These are phyloP conservation scores for Myathropa florea DNA, from an alignment of 2,888 invertebrate genomes.

Conservation along the genomic window DNA sequence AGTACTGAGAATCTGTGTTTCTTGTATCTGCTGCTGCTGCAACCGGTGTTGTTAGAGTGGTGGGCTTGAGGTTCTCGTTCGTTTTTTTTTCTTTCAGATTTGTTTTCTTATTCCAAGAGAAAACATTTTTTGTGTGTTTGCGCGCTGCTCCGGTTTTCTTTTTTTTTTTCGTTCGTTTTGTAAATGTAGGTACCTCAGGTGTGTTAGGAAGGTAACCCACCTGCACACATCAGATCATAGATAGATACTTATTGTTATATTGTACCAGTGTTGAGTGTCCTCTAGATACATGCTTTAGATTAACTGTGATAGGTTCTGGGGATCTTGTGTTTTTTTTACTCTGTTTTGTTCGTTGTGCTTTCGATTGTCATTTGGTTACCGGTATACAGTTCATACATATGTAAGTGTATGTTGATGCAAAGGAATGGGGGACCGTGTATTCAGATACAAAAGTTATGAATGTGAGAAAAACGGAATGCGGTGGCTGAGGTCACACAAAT, in stretches of 20 bases:
- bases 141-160: conserved; percentile 63
- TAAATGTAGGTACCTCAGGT: conserved; percentile 66
- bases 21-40: conserved; percentile 50
- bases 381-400: conserved; percentile 24
- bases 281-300: conserved; percentile 79
- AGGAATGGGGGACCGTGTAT: conserved; percentile 13
- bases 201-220: conserved; percentile 70
- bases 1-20: conserved; percentile 64
- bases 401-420: conserved; percentile 31
- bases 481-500: conserved; percentile 65
- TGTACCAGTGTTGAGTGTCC: conserved; percentile 74
- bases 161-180: conserved; percentile 37
- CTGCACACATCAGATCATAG: conserved; percentile 70
- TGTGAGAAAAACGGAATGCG: conserved; percentile 63
- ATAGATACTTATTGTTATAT: conserved; percentile 70
- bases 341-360: conserved; percentile 30
- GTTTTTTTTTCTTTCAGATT: conserved; percentile 21
- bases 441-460: conserved; percentile 41
- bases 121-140: conserved; percentile 61
- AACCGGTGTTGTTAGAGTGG: conserved; percentile 66
- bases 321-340: conserved; percentile 53
- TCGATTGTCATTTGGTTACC: conserved; percentile 69
- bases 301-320: conserved; percentile 74
- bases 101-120: conserved; percentile 36
- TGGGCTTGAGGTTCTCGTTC: conserved; percentile 59